Evolutionary conservation across 2,888 invertebrate genomes (phyloP), one percentile per base, ranked within the genome.

Genomic region (Hirtodrosophila cameraria): DNA sequence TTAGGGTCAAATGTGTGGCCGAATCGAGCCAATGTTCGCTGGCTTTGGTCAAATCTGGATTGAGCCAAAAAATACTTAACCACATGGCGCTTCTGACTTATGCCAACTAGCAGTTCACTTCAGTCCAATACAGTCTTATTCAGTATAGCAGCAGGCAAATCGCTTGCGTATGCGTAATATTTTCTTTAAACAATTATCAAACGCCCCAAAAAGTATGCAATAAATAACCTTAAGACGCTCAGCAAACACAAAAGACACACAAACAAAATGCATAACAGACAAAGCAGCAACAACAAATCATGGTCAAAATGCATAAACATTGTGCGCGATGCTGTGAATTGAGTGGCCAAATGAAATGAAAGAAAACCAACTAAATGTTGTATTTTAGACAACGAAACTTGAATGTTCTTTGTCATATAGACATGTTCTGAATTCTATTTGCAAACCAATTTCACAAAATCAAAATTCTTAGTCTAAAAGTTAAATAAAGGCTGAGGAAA

Each of bases 121-220:
- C 64, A 31, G 28, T 41, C n/a, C n/a, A n/a, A n/a, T 35, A 41
- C 53, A 60, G 54, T 36, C 31, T 41, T 43, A 48, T 54, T 57
- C 64, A 31, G 28, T 41, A n/a, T 18, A 12, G 48, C 53, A 50
- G 35, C 59, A 55, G 58, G 60, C 74, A 62, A 78, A 70, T 70
- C 62, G 81, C 72, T 72, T 49, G 62, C 84, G 75, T 81, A 81
- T 84, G 84, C 78, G 72, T 85, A 75, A 84, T 80, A 85, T 82
- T 82, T 85, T 77, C 83, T 82, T 82, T 82, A 82, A 82, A 82
- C 82, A 82, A 82, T 82, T 82, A 82, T 82, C 85, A 82, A 82
- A 72, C 77, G 66, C 70, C 73, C 77, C 63, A 30, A 73, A 82
- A 85, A 70, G 79, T 75, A 72, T 60, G 68, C 80, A 35, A 82